A percentile compares a stretch with the other conserved stretches of the same genome.
Conservation (phyloP, 2,113 vertebrate genomes). For the Hystrix brachyura region DNA sequence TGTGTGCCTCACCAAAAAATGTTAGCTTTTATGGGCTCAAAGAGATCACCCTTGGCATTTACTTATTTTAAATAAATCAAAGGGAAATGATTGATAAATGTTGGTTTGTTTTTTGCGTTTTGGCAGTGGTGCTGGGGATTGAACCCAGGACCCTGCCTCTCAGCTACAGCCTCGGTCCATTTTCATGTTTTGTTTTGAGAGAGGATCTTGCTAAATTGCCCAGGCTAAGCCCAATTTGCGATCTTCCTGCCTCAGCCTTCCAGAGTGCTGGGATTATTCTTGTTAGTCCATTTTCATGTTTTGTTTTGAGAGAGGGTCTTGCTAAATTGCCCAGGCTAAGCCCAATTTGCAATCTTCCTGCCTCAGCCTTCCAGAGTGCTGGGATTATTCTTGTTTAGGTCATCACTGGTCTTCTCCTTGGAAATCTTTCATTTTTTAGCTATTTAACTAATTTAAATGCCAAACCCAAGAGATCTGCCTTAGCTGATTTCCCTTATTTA, state of each 20-base stretch:
- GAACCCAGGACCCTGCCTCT: neutral
- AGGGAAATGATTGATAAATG: slow-evolving; percentile 15
- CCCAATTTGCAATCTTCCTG: neutral
- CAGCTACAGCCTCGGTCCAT: neutral
- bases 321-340: neutral
- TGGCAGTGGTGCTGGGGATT: neutral
- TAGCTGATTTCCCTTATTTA: neutral
- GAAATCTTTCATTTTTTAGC: neutral
- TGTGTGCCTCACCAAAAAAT: neutral
- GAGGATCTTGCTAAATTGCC: neutral
- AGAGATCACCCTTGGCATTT: slow-evolving; percentile 58
- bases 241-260: neutral
- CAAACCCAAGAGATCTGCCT: neutral
- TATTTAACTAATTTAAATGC: slow-evolving; percentile 25
- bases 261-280: neutral
- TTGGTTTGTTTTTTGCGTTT: neutral
- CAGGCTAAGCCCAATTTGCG: neutral
- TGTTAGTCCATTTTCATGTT: no score
- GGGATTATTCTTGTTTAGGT: neutral
- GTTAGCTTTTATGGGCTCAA: slow-evolving; percentile 46
- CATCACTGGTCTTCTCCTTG: neutral
- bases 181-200: neutral
- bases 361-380: neutral
- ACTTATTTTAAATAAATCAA: slow-evolving; percentile 61
- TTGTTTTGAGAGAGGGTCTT: neutral